phyloP scores from a whole-genome alignment of 2,113 vertebrate genomes.

The Lagopus muta region DNA sequence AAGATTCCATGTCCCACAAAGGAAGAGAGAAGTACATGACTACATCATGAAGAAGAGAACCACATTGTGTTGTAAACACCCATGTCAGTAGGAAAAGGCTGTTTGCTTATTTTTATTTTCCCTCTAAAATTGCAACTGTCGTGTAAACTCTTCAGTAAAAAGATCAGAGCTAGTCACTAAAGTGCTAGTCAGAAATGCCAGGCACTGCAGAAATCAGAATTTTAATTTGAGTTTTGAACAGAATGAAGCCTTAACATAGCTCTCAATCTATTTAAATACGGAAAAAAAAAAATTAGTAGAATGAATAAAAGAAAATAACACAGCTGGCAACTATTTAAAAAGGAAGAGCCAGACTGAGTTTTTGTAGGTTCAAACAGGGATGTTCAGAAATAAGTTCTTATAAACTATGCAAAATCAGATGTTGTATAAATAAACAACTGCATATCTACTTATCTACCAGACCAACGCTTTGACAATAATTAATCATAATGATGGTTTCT shows the following conservation, averaged over 20 bases:
- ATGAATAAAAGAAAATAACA: slow-evolving; percentile 66
- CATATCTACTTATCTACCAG: slow-evolving; percentile 23
- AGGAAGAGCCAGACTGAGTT: slow-evolving; percentile 29
- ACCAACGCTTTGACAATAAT: slow-evolving; percentile 28
- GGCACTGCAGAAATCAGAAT: slow-evolving; percentile 42
- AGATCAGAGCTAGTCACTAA: slow-evolving; percentile 52
- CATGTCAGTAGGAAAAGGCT: neutral
- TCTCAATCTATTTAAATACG: slow-evolving; percentile 54
- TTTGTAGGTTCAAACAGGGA: slow-evolving; percentile 33
- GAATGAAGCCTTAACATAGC: slow-evolving; percentile 51
- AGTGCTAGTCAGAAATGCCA: slow-evolving; percentile 48
- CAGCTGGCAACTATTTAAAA: slow-evolving; percentile 61
- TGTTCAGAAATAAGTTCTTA: slow-evolving; percentile 50
- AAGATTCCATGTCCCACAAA: neutral
- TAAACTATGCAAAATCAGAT: slow-evolving; percentile 36
- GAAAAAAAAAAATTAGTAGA: slow-evolving; percentile 61
- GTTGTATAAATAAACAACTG: slow-evolving; percentile 39
- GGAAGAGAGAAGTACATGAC: neutral
- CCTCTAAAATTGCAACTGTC: slow-evolving; percentile 50
- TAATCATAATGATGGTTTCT: slow-evolving; percentile 43
- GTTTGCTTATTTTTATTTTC: slow-evolving; percentile 49
- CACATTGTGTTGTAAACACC: neutral
- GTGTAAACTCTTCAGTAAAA: slow-evolving; percentile 46
- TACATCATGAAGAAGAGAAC: neutral
- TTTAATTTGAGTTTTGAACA: slow-evolving; percentile 60